Base-by-base conservation (phyloP, 1,140 invertebrate genomes). In the Piezodorus guildinii region DNA sequence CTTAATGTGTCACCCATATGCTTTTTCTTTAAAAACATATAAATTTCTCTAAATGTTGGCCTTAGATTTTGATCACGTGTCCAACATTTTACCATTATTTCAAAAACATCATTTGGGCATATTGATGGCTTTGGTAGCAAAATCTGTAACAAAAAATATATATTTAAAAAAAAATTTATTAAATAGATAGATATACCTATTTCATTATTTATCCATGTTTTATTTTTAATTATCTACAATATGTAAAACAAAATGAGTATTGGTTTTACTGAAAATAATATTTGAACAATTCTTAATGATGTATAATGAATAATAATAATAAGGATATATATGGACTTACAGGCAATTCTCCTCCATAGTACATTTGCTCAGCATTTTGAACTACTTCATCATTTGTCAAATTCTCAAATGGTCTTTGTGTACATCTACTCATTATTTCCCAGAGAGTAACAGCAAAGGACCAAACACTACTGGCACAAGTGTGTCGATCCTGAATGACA, bases 81-180 rank as follows among this genome's bases (percentile, higher is more conserved):
- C 89, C 89, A 91, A 74, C 88, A 91, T 63, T 86, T 83, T 64
- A 81, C 78, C 83, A 91, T 86, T 66, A 91, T 73, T 70, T 86
- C 83, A 73, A 88, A 90, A 52, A 89, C 79, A 64, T 88, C 85
- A 54, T 83, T 77, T n/a, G 86, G 82, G 73, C 88, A 90, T 68
- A 85, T 77, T 60, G 80, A 77, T 46, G 87, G 87, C 70, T 83
- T 83, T 62, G 84, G 81, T 67, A 87, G 76, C 66, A 80, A 75
- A 63, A 81, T 77, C 80, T 84, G 72, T 52, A 77, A 75, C 66
- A 72, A 56, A 64, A 68, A 60, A 64, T 66, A 45, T 39, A 44
- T n/a, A n/a, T n/a, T n/a, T n/a, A n/a, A n/a, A n/a, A n/a, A n/a
- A n/a, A n/a, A n/a, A n/a, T n/a, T n/a, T n/a, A n/a, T n/a, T n/a